Evolutionary conservation across 2,888 invertebrate species (phyloP).

Genomic region (Agriopis marginaria): DNA sequence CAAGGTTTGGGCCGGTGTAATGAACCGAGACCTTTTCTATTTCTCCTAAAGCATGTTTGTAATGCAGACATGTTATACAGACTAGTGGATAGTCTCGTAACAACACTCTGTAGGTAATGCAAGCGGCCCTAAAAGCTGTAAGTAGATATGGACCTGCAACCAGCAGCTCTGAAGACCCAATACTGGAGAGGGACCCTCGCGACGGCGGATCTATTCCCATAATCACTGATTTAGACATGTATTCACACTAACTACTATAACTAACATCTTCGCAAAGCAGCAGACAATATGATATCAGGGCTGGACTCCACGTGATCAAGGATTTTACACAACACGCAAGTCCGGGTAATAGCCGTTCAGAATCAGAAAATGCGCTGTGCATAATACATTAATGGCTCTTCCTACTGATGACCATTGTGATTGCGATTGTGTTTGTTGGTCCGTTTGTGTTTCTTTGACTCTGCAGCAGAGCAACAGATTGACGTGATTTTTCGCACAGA

Average conservation of each 20-base stretch:
- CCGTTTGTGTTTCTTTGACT: no score
- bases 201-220: conserved; percentile 81
- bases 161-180: conserved; percentile 86
- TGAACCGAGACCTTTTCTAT: no score
- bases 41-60: background rate
- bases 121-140: conserved; percentile 60
- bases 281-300: background rate
- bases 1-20: no score
- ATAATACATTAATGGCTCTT: no score
- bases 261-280: conserved; percentile 18
- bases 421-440: no score
- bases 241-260: background rate
- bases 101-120: conserved; percentile 47
- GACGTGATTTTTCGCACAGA: no score
- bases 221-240: conserved; percentile 53
- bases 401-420: no score
- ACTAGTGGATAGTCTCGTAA: conserved; percentile 26
- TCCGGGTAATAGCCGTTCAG: no score
- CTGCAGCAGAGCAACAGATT: no score
- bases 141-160: conserved; percentile 83
- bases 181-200: conserved; percentile 87
- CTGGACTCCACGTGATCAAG: background rate
- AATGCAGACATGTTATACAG: background rate
- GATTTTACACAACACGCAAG: no score
- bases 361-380: no score